Evolutionary conservation across 2,797 vertebrate genomes (phyloP).

Genomic region (Cossypha dichroa): DNA sequence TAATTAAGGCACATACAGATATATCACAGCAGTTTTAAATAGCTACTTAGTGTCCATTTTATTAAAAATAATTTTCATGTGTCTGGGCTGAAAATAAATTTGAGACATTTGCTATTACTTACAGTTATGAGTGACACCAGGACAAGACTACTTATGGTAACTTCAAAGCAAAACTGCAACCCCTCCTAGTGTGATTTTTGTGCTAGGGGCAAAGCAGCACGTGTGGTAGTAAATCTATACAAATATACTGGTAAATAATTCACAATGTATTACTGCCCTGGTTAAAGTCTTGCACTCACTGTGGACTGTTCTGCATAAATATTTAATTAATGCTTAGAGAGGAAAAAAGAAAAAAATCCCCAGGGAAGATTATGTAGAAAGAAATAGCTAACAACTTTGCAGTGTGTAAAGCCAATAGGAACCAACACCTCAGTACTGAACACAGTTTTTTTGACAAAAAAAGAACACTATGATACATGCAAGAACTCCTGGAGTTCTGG

Average conservation of each 20-base stretch:
- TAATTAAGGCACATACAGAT: background rate
- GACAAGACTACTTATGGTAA: background rate
- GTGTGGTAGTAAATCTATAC: rapidly evolving
- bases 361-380: background rate
- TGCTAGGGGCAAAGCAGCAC: background rate
- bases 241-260: background rate
- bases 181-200: background rate
- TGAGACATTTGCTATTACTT: background rate
- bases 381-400: background rate
- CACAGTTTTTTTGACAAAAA: background rate
- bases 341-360: rapidly evolving
- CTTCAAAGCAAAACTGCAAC: background rate
- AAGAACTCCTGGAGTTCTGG: background rate
- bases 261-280: background rate
- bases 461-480: background rate
- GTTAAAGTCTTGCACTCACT: background rate
- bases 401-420: background rate
- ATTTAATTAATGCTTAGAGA: background rate
- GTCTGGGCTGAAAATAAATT: background rate
- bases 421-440: background rate
- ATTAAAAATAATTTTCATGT: background rate
- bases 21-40: background rate
- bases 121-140: background rate
- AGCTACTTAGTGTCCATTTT: background rate
- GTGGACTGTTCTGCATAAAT: background rate